Base-by-base conservation (phyloP, 2,797 vertebrate species). In the Hypotaenidia philippensis region DNA sequence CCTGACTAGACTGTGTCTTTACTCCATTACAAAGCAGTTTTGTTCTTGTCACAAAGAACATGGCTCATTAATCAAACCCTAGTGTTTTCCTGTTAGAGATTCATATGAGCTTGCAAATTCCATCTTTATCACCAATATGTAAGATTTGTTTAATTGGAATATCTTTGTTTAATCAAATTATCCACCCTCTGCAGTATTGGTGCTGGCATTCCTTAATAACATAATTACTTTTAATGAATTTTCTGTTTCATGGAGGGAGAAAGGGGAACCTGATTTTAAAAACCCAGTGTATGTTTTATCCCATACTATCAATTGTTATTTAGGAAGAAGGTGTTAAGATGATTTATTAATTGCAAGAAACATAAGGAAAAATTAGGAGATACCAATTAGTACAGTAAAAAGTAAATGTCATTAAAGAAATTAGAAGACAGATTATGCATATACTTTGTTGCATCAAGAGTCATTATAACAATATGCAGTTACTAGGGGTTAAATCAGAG, bases 81-180 rank as follows among this genome's bases (percentile, higher is more conserved):
- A 68, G 21, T 34, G 5, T 79, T 86, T 91, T 89, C 32, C 25
- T 88, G 53, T 76, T 66, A 38, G 19, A 77, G n/a, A 89, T 41
- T 82, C n/a, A 19, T 47, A 78, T 36, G 15, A 70, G 19, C 12
- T 80, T 87, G 38, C 5, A 14, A 61, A 89, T 78, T 93, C 32
- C 7, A 61, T 77, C 20, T 64, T 9, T 64, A 55, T 72, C 49
- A 61, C 47, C n/a, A 74, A 78, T 55, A 76, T 31, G 15, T 59
- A 79, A 66, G 52, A 80, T 86, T 69, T 87, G 36, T 88, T 89
- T 80, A 95, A 94, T 34, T 34, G 45, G 38, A 91, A 83, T 9
- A 74, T 41, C 6, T 71, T 69, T 80, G 31, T 87, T 88, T 90
- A 95, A 96, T 84, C 60, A 53, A 53, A 84, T 91, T 86, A 47